Evolutionary conservation across 2,888 invertebrate species (phyloP).

Genomic region (Therioaphis trifolii): DNA sequence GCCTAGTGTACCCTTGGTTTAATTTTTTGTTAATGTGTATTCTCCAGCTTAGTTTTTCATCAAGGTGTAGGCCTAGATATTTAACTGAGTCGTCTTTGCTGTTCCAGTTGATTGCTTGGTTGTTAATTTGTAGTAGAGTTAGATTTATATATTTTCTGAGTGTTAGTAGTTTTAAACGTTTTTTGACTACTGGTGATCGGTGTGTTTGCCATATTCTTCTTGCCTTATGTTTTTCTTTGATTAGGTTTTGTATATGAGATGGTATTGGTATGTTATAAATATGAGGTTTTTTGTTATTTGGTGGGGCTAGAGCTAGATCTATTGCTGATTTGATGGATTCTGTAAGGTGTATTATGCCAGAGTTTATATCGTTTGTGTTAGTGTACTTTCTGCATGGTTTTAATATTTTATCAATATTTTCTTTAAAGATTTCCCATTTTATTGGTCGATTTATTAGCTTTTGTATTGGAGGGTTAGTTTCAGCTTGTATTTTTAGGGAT

Average conservation of each 20-base stretch:
- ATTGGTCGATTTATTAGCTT: neutral
- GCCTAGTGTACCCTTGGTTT: too few relatives aligned
- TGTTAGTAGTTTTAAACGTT: too few relatives aligned
- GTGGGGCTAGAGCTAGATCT: neutral
- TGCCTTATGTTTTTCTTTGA: neutral
- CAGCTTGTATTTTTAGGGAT: neutral
- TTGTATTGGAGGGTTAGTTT: neutral
- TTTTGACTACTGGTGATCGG: too few relatives aligned
- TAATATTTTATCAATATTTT: neutral
- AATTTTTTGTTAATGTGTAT: too few relatives aligned
- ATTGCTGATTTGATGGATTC: neutral
- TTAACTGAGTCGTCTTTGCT: too few relatives aligned
- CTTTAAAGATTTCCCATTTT: constrained; percentile 6
- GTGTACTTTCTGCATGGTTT: neutral
- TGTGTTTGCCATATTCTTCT: too few relatives aligned
- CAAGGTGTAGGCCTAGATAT: too few relatives aligned
- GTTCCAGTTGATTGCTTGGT: too few relatives aligned
- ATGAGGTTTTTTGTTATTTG: neutral
- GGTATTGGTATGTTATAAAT: neutral
- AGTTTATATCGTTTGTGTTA: neutral
- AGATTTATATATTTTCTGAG: too few relatives aligned
- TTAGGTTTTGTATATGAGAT: too few relatives aligned
- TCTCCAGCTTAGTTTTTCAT: too few relatives aligned
- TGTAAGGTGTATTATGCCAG: neutral
- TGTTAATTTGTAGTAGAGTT: too few relatives aligned